Percentiles rank a stretch among this genome's conserved stretches.
These are phyloP conservation scores for Hirundichthys speculiger DNA, from an alignment of 2,113 vertebrate species.

Conservation along the genomic window DNA sequence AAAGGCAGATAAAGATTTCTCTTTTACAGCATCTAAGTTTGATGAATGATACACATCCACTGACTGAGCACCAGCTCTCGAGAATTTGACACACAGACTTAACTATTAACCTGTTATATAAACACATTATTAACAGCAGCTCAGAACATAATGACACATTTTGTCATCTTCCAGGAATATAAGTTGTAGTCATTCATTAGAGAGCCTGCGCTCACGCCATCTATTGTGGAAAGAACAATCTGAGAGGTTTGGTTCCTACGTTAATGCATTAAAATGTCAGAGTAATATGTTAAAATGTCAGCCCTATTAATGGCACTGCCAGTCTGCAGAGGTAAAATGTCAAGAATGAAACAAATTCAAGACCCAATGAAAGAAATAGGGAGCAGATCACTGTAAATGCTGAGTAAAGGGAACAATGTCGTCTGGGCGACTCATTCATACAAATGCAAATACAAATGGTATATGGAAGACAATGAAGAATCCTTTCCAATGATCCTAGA, in stretches of 20 bases:
- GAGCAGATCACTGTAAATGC: conserved; percentile 5
- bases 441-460: conserved; percentile 3
- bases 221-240: conserved; percentile 59
- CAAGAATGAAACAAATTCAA: conserved; percentile 65
- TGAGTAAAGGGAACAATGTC: conserved; percentile 33
- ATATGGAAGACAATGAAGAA: too few species aligned
- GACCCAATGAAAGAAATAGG: conserved; percentile 32
- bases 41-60: conserved; percentile 13
- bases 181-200: conserved; percentile 52
- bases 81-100: conserved; percentile 41
- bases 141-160: conserved; percentile 44
- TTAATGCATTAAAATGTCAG: conserved; percentile 78
- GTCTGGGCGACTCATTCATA: conserved; percentile 38
- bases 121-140: conserved; percentile 54
- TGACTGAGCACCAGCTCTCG: conserved; percentile 17
- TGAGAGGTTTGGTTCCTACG: conserved; percentile 60
- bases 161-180: conserved; percentile 42
- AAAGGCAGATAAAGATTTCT: not conserved
- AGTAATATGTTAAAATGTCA: conserved; percentile 79
- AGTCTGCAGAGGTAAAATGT: conserved; percentile 73
- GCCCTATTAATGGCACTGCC: conserved; percentile 73
- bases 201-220: conserved; percentile 35
- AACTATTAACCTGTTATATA: conserved; percentile 59
- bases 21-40: conserved; percentile 2
- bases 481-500: not conserved